phyloP scores from a whole-genome alignment of 2,113 vertebrate species.

The Phrynosoma blainvillii region DNA sequence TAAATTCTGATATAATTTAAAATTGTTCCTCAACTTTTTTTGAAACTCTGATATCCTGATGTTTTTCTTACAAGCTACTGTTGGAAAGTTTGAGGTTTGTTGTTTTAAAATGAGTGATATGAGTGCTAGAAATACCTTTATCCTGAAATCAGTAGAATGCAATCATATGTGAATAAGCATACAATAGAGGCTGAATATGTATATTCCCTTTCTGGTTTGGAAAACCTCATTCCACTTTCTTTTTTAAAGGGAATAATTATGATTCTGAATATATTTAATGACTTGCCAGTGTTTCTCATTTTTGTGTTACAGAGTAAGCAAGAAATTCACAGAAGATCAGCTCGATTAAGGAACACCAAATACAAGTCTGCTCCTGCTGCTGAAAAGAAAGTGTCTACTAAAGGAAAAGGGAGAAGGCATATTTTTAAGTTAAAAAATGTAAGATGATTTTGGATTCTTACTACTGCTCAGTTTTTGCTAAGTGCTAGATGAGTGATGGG shows the following conservation, averaged over 20 bases:
- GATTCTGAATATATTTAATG: not conserved
- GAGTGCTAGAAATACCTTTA: not conserved
- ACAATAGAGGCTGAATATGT: not conserved
- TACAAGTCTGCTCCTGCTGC: conserved; percentile 94
- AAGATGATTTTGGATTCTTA: conserved; percentile 49
- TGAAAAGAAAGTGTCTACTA: conserved; percentile 98
- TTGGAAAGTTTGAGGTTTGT: not conserved
- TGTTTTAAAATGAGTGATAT: not conserved
- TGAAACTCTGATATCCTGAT: not conserved
- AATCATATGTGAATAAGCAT: not conserved
- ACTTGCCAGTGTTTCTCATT: not conserved
- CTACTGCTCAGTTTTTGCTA: not conserved
- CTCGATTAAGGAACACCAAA: conserved; percentile 94
- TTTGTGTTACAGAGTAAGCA: conserved; percentile 82
- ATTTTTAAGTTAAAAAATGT: conserved; percentile 99
- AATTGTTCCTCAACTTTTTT: not conserved
- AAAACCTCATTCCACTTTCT: not conserved
- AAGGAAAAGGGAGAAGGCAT: conserved; percentile 95
- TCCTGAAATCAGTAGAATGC: not conserved
- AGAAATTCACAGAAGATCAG: conserved; percentile 95
- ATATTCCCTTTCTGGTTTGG: not conserved
- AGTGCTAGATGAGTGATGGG: not conserved
- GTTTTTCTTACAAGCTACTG: not conserved
- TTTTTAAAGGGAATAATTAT: not conserved
- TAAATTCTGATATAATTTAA: not conserved